phyloP scores from a whole-genome alignment of 2,888 invertebrate genomes.

The Agrenia bidenticulata region DNA sequence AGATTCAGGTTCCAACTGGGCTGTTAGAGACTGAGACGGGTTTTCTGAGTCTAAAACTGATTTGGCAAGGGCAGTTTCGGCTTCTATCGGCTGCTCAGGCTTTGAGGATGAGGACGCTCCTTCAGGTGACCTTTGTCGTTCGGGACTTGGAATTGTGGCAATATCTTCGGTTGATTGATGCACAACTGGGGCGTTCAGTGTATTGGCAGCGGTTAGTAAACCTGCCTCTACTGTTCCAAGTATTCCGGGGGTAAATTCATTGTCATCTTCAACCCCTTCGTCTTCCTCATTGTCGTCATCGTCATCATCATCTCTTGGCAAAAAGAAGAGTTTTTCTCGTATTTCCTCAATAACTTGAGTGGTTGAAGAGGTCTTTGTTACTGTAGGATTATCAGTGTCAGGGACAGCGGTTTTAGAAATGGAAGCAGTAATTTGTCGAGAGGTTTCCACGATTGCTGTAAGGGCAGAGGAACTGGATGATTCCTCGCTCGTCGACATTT shows the following conservation, averaged over 20 bases:
- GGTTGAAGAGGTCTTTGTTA: background rate
- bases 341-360: constrained; percentile 15
- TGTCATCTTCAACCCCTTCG: constrained; percentile 2
- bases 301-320: constrained; percentile 45
- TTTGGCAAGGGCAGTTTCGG: no score
- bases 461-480: constrained; percentile 14
- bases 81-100: no score
- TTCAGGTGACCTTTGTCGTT: background rate
- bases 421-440: no score
- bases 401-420: constrained; percentile 15
- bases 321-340: constrained; percentile 35
- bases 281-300: constrained; percentile 30
- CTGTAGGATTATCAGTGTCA: constrained; percentile 23
- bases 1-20: no score
- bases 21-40: no score
- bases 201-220: constrained; percentile 47
- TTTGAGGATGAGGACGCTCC: background rate
- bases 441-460: constrained; percentile 20
- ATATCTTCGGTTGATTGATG: constrained; percentile 46
- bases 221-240: constrained; percentile 45
- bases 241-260: constrained; percentile 17
- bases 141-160: constrained; percentile 29
- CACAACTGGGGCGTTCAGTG: constrained; percentile 47
- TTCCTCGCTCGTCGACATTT: constrained; percentile 50
- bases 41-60: no score